A percentile compares a stretch with the other conserved stretches of the same genome.
These are phyloP conservation scores for Eremobia ochroleuca DNA, from an alignment of 2,888 invertebrate species.

Conservation along the genomic window DNA sequence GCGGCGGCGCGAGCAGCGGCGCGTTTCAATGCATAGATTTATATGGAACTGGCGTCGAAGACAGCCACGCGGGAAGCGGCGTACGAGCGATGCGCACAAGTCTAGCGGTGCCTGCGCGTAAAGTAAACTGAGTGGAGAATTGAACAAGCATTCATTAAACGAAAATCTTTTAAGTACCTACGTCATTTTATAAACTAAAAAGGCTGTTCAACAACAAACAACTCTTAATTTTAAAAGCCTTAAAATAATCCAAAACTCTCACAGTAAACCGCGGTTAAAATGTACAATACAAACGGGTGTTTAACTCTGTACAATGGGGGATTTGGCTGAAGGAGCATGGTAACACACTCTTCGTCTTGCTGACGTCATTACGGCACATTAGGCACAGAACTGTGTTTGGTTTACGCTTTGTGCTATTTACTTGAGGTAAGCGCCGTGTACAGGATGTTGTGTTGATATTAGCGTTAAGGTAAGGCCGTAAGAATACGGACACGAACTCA, in stretches of 20 bases:
- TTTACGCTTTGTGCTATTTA: constrained; percentile 44
- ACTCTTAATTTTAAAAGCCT: not conserved
- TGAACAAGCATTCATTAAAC: not conserved
- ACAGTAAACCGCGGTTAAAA: constrained; percentile 6
- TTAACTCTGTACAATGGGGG: constrained; percentile 21
- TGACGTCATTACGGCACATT: constrained; percentile 43
- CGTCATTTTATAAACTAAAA: not conserved
- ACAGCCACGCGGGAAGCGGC: too few relatives aligned
- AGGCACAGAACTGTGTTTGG: constrained; percentile 36
- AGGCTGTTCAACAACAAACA: not conserved
- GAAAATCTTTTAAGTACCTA: not conserved
- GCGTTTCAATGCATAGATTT: too few relatives aligned
- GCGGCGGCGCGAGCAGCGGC: too few relatives aligned
- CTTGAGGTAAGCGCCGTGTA: constrained; percentile 29
- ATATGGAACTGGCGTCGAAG: too few relatives aligned
- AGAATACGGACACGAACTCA: too few relatives aligned
- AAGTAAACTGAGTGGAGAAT: not conserved
- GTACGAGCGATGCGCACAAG: too few relatives aligned
- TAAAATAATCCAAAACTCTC: not conserved
- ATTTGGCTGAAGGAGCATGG: constrained; percentile 23
- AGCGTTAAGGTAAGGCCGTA: not conserved
- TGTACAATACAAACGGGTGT: constrained; percentile 11
- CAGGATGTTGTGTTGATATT: constrained; percentile 22
- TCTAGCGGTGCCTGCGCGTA: too few relatives aligned
- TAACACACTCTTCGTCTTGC: constrained; percentile 21